A percentile compares a stretch with the other conserved stretches of the same genome.
Evolutionary conservation across 2,888 invertebrate species (phyloP).

Genomic region (Rhyacophila evoluta): DNA sequence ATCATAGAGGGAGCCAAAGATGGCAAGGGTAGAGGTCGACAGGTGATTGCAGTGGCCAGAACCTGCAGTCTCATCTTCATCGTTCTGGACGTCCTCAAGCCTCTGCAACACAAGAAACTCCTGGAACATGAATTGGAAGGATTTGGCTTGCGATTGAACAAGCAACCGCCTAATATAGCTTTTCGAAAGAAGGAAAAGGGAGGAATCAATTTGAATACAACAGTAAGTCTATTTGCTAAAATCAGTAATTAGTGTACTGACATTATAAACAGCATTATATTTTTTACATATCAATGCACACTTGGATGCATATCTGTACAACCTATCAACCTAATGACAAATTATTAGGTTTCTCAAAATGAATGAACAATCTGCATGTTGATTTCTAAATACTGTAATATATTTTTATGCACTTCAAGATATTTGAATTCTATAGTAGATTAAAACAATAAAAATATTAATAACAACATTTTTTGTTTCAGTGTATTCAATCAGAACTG

Average conservation of each 20-base stretch:
- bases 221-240: constrained; percentile 76
- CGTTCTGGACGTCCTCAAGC: constrained; percentile 97
- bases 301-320: too few relatives aligned
- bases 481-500: constrained; percentile 91
- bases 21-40: constrained; percentile 98
- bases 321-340: too few relatives aligned
- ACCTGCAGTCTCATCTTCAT: constrained; percentile 99
- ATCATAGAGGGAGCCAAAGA: constrained; percentile 99
- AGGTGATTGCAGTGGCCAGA: constrained; percentile 98
- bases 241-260: too few relatives aligned
- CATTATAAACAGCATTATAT: too few relatives aligned
- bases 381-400: too few relatives aligned
- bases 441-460: too few relatives aligned
- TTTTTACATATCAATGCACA: too few relatives aligned
- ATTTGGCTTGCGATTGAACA: constrained; percentile 95
- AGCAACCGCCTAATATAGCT: constrained; percentile 96
- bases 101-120: constrained; percentile 94
- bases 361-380: too few relatives aligned
- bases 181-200: constrained; percentile 98
- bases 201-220: constrained; percentile 93
- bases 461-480: constrained; percentile 56
- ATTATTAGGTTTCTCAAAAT: too few relatives aligned
- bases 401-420: too few relatives aligned
- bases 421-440: too few relatives aligned
- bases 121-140: constrained; percentile 99